phyloP scores from a whole-genome alignment of 2,113 vertebrate genomes.

The Patagioenas fasciata region DNA sequence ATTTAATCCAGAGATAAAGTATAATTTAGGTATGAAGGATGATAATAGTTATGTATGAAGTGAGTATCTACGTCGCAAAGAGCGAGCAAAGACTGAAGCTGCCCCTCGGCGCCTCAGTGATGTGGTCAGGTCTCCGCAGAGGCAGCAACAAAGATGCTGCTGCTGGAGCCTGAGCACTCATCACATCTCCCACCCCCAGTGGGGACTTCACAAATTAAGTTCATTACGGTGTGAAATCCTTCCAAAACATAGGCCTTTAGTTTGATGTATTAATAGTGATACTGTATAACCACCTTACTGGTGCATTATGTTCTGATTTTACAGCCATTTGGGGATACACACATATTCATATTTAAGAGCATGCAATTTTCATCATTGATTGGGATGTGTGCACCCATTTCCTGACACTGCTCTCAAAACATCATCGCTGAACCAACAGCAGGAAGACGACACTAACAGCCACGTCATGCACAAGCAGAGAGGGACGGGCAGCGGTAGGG shows the following conservation, averaged over 20 bases:
- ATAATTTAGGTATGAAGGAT: background rate
- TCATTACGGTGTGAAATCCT: background rate
- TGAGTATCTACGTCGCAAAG: background rate
- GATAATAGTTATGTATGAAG: background rate
- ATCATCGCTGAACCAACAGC: background rate
- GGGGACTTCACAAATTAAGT: background rate
- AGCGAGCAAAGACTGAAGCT: background rate
- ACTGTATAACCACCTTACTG: background rate
- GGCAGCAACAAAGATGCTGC: background rate
- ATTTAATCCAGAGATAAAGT: background rate
- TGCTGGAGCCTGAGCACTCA: background rate
- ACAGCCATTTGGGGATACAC: background rate
- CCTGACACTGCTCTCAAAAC: background rate
- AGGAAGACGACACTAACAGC: background rate
- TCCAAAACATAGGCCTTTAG: background rate
- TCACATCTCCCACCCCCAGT: background rate
- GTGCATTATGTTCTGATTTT: background rate
- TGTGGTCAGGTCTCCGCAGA: background rate
- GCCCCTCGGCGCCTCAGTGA: background rate
- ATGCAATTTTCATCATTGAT: background rate
- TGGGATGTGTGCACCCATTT: background rate
- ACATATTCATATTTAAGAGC: background rate
- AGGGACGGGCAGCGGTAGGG: background rate
- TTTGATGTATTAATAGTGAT: background rate
- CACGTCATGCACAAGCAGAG: background rate